Percentiles rank a stretch among this genome's conserved stretches.
Conservation (phyloP, 2,797 vertebrate genomes). For the Esox masquinongy region DNA sequence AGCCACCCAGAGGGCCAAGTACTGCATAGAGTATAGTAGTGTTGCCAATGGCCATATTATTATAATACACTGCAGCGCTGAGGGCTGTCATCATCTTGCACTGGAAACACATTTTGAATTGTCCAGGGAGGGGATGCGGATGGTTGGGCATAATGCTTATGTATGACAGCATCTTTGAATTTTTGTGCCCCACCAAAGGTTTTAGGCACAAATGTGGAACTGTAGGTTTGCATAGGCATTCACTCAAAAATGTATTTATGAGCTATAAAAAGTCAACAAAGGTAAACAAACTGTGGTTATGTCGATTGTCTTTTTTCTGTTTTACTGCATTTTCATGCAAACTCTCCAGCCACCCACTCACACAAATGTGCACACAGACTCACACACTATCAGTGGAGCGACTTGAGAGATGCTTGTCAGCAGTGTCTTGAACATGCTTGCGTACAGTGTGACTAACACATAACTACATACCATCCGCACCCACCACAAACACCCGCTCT, state of each 20-base stretch:
- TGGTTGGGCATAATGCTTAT: constrained; percentile 4
- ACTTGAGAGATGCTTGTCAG: neutral
- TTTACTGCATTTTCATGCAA: constrained; percentile 15
- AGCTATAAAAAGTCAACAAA: constrained; percentile 20
- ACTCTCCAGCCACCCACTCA: neutral
- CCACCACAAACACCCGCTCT: neutral
- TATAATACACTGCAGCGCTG: constrained; percentile 7
- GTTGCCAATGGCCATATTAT: constrained; percentile 8
- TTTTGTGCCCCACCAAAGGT: neutral
- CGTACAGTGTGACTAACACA: neutral
- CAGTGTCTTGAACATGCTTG: neutral
- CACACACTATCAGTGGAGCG: neutral
- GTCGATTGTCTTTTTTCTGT: constrained; percentile 30
- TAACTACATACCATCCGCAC: neutral
- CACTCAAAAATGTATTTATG: constrained; percentile 21
- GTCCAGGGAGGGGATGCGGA: neutral
- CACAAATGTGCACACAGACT: constrained; percentile 5
- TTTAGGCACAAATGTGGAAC: neutral
- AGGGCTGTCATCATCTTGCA: constrained; percentile 2
- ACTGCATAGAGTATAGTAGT: neutral
- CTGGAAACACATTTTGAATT: neutral
- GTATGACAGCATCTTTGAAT: constrained; percentile 1
- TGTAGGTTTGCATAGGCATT: neutral
- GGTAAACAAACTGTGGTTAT: constrained; percentile 34
- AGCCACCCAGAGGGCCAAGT: neutral